Percentiles rank a stretch among this genome's conserved stretches.
Conservation (phyloP, 2,113 vertebrate genomes). For the Gallinago paraguaiae region DNA sequence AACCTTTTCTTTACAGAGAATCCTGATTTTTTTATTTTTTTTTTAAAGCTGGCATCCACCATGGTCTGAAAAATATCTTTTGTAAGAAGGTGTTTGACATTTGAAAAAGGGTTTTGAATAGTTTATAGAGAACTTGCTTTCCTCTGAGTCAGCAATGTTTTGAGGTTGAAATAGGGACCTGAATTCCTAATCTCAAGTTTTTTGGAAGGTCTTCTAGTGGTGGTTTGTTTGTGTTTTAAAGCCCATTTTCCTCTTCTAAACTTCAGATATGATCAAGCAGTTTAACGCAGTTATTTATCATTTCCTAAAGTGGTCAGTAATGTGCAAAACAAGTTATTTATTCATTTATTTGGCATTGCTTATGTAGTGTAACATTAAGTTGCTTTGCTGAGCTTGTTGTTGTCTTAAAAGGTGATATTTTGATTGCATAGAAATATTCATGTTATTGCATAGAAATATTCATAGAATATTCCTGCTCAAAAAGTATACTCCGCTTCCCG, state of each 20-base stretch:
- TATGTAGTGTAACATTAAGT: rapidly evolving
- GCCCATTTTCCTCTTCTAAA: not conserved
- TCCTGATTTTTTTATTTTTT: not conserved
- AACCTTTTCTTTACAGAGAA: conserved; percentile 20
- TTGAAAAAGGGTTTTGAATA: not conserved
- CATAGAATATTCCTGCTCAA: not conserved
- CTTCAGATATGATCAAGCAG: not conserved
- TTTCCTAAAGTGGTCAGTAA: not conserved
- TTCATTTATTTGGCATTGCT: not conserved
- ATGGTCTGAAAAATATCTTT: not conserved
- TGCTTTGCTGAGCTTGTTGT: not conserved
- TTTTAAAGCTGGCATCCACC: not conserved
- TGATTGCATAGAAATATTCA: not conserved
- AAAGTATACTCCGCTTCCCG: not conserved
- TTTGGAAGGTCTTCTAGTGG: conserved; percentile 7
- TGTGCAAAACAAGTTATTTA: not conserved
- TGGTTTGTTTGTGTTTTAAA: not conserved
- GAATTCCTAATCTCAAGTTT: conserved; percentile 21
- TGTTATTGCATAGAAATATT: not conserved
- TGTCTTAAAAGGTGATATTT: not conserved
- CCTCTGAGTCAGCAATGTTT: conserved; percentile 18
- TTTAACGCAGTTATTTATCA: not conserved
- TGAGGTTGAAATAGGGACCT: not conserved
- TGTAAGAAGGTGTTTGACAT: not conserved
- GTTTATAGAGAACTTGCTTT: not conserved